phyloP scores from a whole-genome alignment of 2,797 vertebrate genomes.

The Petrocephalus sullivani region DNA sequence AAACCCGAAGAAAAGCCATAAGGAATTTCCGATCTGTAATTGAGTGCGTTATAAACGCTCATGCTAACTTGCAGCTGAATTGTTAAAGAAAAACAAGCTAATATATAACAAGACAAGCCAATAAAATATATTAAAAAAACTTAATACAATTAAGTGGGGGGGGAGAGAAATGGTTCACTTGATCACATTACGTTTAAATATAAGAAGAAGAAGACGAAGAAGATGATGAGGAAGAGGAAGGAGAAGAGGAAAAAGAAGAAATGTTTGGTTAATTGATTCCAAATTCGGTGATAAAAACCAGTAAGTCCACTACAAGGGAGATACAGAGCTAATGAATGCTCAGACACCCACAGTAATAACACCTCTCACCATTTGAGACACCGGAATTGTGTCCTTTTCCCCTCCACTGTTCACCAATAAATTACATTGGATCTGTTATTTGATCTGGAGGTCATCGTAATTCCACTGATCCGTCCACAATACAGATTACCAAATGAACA shows the following conservation, averaged over 20 bases:
- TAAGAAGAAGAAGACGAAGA: too few species aligned
- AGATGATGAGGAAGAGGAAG: too few species aligned
- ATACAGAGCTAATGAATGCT: neutral
- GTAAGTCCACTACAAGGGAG: neutral
- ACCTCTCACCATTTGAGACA: neutral
- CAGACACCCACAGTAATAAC: neutral
- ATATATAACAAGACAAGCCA: neutral
- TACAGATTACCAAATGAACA: neutral
- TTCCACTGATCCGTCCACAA: neutral
- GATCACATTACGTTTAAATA: neutral
- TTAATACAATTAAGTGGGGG: neutral
- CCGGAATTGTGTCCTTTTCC: neutral
- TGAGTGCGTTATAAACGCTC: neutral
- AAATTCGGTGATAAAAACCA: neutral
- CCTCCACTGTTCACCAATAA: neutral
- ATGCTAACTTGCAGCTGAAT: neutral
- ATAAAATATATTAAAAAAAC: neutral
- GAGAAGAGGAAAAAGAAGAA: neutral
- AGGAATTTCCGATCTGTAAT: neutral
- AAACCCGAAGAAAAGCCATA: neutral
- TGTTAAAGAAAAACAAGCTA: neutral
- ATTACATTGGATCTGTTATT: neutral
- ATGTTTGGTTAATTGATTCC: neutral
- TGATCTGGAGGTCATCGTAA: neutral
- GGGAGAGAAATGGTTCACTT: neutral